A percentile compares a stretch with the other conserved stretches of the same genome.
These are phyloP conservation scores for Microplitis demolitor DNA, from an alignment of 1,140 invertebrate species.

Conservation along the genomic window DNA sequence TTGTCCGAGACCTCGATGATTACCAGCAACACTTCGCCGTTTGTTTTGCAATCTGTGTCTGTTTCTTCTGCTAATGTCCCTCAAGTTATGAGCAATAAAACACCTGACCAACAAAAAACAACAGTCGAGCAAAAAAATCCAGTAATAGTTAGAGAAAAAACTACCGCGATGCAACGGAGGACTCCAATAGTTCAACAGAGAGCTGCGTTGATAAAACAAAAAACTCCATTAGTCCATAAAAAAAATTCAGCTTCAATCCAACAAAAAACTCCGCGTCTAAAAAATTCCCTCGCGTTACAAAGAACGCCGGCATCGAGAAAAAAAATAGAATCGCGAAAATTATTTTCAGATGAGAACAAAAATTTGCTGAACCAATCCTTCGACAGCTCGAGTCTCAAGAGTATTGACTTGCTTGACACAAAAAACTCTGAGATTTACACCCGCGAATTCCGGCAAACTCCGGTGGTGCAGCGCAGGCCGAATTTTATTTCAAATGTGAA, in stretches of 20 bases:
- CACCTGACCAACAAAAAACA: too few relatives aligned
- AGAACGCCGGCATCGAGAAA: not conserved
- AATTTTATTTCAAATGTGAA: not conserved
- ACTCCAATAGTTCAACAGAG: not conserved
- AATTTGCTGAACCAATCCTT: too few relatives aligned
- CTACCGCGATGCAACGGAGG: not conserved
- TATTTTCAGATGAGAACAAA: not conserved
- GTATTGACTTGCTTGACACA: not conserved
- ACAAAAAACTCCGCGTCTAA: too few relatives aligned
- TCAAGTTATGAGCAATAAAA: not conserved
- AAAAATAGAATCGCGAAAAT: conserved; percentile 12
- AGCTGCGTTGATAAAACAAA: too few relatives aligned
- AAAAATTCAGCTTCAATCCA: not conserved
- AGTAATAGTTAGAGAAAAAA: not conserved
- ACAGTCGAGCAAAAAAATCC: too few relatives aligned
- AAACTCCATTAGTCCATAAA: not conserved
- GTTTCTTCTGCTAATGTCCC: not conserved
- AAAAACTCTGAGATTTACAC: not conserved
- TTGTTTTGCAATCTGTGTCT: not conserved
- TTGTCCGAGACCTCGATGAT: not conserved
- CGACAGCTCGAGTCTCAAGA: not conserved
- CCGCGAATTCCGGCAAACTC: not conserved
- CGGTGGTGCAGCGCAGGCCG: not conserved
- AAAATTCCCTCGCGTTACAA: not conserved
- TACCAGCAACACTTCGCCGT: not conserved